These are phyloP conservation scores for Sebastolobus altivelis DNA, from an alignment of 2,797 vertebrate species.

Conservation along the genomic window DNA sequence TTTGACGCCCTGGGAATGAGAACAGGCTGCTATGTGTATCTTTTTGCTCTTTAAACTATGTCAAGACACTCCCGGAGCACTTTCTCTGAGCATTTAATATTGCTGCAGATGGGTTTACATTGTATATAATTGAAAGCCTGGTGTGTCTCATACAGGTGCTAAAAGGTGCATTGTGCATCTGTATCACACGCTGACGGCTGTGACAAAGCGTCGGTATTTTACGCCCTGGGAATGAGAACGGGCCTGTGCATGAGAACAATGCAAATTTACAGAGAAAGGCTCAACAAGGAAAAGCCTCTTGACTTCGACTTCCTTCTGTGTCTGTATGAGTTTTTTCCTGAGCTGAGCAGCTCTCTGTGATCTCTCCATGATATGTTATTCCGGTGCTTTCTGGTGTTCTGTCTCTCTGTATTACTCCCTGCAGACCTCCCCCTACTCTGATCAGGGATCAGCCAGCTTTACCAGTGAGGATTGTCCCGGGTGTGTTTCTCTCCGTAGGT, in stretches of 20 bases:
- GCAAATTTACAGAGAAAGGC: slow-evolving; percentile 23
- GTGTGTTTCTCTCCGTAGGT: slow-evolving; percentile 60
- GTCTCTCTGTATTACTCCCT: slow-evolving; percentile 67
- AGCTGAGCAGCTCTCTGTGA: slow-evolving; percentile 42
- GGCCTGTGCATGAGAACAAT: slow-evolving; percentile 28
- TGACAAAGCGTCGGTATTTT: too few relatives aligned
- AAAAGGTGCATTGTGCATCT: too few relatives aligned
- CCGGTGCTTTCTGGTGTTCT: slow-evolving; percentile 57
- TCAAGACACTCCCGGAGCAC: too few relatives aligned
- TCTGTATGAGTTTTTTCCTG: slow-evolving; percentile 40
- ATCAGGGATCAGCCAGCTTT: slow-evolving; percentile 78
- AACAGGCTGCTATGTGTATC: too few relatives aligned
- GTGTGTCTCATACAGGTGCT: too few relatives aligned
- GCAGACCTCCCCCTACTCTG: slow-evolving; percentile 70
- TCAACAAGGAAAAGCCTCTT: slow-evolving; percentile 21
- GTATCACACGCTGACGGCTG: too few relatives aligned
- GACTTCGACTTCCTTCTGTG: slow-evolving; percentile 50
- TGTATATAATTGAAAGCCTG: too few relatives aligned
- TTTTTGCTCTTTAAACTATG: too few relatives aligned
- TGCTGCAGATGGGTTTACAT: too few relatives aligned
- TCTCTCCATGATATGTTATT: slow-evolving; percentile 65
- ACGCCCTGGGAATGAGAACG: too few relatives aligned
- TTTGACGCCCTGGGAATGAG: too few relatives aligned
- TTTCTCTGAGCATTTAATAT: too few relatives aligned
- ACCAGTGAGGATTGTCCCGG: slow-evolving; percentile 61